Evolutionary conservation across 2,113 vertebrate species (phyloP), one percentile per base, ranked within the genome.

Genomic region (Poecile atricapillus): DNA sequence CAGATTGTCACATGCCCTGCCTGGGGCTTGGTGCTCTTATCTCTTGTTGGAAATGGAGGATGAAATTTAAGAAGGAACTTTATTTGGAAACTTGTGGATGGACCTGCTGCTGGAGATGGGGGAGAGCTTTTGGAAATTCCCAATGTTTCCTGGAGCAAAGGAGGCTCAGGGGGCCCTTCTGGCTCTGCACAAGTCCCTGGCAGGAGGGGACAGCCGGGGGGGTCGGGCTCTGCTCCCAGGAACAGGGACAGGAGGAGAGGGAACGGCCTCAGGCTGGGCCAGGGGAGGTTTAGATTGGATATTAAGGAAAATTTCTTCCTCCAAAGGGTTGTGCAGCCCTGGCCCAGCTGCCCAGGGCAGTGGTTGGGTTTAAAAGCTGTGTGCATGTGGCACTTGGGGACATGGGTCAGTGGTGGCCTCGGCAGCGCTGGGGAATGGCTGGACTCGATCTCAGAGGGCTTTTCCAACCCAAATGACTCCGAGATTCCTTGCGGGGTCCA

Each of bases 251-350:
- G 69, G 23, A 75, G 0, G 1, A n/a, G 33, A 58, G 52, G 77
- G 0, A 53, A 31, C 0, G 0, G 14, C 70, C 55, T 41, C 41
- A n/a, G 8, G 14, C 0, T 75, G 14, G 0, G 41, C 7, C 9
- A 10, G 47, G 0, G 13, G 1, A 60, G 16, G 23, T 2, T 52
- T 9, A 6, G 23, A 1, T 5, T 6, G n/a, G 41, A 27, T 0
- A 19, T 15, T 13, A 4, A 12, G 39, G 21, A 16, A 18, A 62
- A 35, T 16, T 41, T 4, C 47, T 69, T 41, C 41, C 23, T 3
- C 6, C 17, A 55, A 11, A 47, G n/a, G 7, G 8, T 3, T 62
- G 21, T 13, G 17, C 39, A 68, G 39, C 11, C 46, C n/a, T 60
- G 46, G 20, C 69, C 25, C 23, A 53, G 87, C 53, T 83, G 62